Conservation (phyloP, 2,888 invertebrate species). For the Cheilosia grossa region DNA sequence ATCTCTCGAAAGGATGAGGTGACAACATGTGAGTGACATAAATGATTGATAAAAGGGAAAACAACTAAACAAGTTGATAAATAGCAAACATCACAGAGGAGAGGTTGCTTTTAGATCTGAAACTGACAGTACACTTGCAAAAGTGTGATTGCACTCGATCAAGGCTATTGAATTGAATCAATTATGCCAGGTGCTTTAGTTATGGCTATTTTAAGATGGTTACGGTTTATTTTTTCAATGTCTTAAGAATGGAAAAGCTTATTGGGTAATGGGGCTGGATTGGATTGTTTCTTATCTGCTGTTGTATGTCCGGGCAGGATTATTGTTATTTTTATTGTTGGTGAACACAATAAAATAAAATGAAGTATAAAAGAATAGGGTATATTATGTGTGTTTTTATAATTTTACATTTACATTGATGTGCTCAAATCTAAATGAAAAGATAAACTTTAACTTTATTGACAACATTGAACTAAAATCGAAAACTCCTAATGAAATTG, state of each 20-base stretch:
- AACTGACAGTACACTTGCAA: background rate
- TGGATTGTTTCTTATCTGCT: background rate
- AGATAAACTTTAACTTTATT: no score
- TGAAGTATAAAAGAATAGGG: no score
- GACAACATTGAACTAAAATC: no score
- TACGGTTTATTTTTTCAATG: background rate
- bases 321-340: no score
- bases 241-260: background rate
- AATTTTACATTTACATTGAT: no score
- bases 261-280: background rate
- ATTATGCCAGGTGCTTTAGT: background rate
- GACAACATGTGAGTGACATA: conserved; percentile 6
- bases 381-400: no score
- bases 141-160: background rate
- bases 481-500: no score
- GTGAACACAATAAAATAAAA: no score
- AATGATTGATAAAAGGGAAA: conserved; percentile 9
- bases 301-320: background rate
- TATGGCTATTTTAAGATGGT: background rate
- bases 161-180: background rate
- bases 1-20: background rate
- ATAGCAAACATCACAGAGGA: background rate
- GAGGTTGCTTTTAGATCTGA: no score
- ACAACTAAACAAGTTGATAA: background rate
- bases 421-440: no score